Evolutionary conservation across 2,888 invertebrate genomes (phyloP), one percentile per base, ranked within the genome.

Genomic region (Pristionchus entomophagus): DNA sequence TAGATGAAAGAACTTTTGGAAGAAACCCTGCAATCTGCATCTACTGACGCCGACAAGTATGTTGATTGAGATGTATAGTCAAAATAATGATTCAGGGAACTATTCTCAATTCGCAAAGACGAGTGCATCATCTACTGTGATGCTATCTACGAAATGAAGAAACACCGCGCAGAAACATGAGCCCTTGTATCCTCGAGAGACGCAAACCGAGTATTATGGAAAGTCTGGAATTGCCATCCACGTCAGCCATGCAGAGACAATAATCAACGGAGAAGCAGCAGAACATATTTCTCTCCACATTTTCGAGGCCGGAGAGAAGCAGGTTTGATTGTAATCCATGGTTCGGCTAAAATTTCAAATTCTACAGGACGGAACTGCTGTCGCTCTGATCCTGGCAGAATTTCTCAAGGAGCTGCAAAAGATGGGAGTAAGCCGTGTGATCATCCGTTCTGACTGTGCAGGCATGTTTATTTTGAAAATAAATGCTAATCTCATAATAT

Each of bases 241-340:
- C 73, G 38, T 73, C 3, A 6, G 5, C 2, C 73, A 73, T 38
- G 73, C 73, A 38, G 2, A 6, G 38, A 73, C 73, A 0, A 29
- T 38, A 2, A 38, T 38, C 38, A 29, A 73, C n/a, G 73, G 73
- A 73, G 22, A 73, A 38, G 32, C 2, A 2, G 73, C 73, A 1
- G 73, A 73, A 5, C 73, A 73, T 73, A 35, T 73, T 38, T 73
- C 73, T n/a, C 22, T 73, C 38, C 73, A 73, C 38, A 73, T 73
- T n/a, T 73, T 73, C 38, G 12, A 38, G 73, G 38, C 73, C 22
- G 73, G 73, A 73, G 73, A 73, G n/a, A 73, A 73, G 38, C 73
- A 73, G 73, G 73, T 73, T 38, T 26, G 59, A 22, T n/a, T n/a
- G n/a, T 14, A 12, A 38, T n/a, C 38, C 3, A n/a, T 38, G 8